Percentiles rank a stretch among this genome's conserved stretches.
These are phyloP conservation scores for Benitochromis conjunctus DNA, from an alignment of 2,113 vertebrate species.

Conservation along the genomic window DNA sequence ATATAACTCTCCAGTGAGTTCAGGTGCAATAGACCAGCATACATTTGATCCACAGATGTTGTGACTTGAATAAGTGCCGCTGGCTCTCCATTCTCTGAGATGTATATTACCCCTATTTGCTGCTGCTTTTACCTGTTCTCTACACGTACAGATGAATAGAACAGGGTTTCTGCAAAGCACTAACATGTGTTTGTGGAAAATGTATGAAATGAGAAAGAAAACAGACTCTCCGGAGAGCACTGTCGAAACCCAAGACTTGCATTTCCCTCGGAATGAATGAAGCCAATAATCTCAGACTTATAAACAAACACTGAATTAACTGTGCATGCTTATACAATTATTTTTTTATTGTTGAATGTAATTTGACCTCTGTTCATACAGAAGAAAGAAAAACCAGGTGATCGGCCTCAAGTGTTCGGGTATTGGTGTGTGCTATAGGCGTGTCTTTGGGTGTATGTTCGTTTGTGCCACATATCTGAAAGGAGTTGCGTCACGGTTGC, in stretches of 20 bases:
- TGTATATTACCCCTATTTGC: not conserved
- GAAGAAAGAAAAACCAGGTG: constrained; percentile 29
- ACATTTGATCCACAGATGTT: not conserved
- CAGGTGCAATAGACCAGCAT: not conserved
- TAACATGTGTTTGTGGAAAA: not conserved
- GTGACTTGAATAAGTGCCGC: not conserved
- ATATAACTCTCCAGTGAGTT: not conserved
- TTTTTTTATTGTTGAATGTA: not conserved
- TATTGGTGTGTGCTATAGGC: not conserved
- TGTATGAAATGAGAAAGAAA: not conserved
- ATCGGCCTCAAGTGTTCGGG: constrained; percentile 36
- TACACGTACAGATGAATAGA: not conserved
- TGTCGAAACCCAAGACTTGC: not conserved
- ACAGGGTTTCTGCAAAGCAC: not conserved
- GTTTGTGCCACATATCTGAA: not conserved
- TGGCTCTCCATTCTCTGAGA: not conserved
- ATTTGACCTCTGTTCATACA: constrained; percentile 42
- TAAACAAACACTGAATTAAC: not conserved
- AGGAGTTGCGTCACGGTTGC: not conserved
- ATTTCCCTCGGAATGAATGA: not conserved
- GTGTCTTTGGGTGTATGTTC: not conserved
- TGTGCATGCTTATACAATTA: not conserved
- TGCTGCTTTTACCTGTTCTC: not conserved
- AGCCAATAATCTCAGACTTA: not conserved
- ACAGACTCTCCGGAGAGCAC: not conserved